These are phyloP conservation scores for Romanogobio albipinnatus DNA, from an alignment of 2,113 vertebrate genomes.

Conservation along the genomic window DNA sequence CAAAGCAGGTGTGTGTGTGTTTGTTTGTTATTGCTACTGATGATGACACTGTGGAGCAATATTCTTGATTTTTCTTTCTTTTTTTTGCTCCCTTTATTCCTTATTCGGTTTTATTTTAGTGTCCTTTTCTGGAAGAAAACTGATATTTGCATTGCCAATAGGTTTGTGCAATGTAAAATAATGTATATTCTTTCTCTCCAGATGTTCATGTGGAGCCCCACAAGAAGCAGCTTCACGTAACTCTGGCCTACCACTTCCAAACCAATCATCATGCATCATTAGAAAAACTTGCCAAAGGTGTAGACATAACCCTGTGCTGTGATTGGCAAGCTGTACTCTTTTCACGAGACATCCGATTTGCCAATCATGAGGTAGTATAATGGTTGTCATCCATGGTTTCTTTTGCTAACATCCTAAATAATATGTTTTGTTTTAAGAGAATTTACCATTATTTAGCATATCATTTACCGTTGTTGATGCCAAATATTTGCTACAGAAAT, in stretches of 20 bases:
- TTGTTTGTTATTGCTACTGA: neutral
- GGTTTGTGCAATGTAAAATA: neutral
- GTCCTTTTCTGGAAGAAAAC: neutral
- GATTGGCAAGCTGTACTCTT: constrained; percentile 94
- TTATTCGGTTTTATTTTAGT: neutral
- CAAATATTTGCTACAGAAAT: neutral
- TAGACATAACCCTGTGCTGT: constrained; percentile 88
- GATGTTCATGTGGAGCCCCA: constrained; percentile 94
- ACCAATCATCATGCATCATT: constrained; percentile 84
- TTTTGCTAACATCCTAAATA: neutral
- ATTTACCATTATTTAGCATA: neutral
- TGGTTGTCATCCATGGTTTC: neutral
- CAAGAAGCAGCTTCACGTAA: constrained; percentile 97
- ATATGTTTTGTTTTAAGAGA: neutral
- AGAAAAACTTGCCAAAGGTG: constrained; percentile 90
- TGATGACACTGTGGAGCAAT: constrained; percentile 6
- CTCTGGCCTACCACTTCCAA: constrained; percentile 97
- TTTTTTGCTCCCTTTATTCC: neutral
- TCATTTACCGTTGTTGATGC: neutral
- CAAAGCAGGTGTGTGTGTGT: constrained; percentile 83
- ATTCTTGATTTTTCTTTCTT: neutral
- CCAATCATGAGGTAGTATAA: constrained; percentile 88
- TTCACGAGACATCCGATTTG: constrained; percentile 96
- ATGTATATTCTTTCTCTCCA: constrained; percentile 59
- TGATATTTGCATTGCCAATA: neutral